Percentiles rank a stretch among this genome's conserved stretches.
Evolutionary conservation across 1,140 invertebrate genomes (phyloP).

Genomic region (Colletes gigas): DNA sequence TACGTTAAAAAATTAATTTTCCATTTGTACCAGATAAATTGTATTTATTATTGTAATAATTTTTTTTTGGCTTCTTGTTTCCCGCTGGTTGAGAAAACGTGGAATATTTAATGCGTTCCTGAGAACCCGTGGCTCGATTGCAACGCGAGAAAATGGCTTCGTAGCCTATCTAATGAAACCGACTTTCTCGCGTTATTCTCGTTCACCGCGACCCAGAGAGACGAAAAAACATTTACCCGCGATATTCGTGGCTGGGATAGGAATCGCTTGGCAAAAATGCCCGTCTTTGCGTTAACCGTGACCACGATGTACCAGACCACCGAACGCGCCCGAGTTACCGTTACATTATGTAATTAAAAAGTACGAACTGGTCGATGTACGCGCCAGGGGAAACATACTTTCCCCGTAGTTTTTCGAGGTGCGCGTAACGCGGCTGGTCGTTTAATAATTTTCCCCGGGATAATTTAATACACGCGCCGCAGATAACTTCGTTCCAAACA

Average conservation of each 20-base stretch:
- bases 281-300: conserved; percentile 33
- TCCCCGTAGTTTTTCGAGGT: neutral
- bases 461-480: conserved; percentile 14
- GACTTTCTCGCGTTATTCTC: neutral
- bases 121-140: too few relatives aligned
- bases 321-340: neutral
- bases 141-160: neutral
- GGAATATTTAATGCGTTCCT: conserved; percentile 18
- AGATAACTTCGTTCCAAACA: neutral
- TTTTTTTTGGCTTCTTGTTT: neutral
- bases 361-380: conserved; percentile 16
- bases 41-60: too few relatives aligned
- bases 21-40: too few relatives aligned
- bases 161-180: conserved; percentile 28
- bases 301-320: neutral
- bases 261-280: neutral
- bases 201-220: neutral
- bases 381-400: conserved; percentile 25
- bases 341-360: conserved; percentile 46
- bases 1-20: too few relatives aligned
- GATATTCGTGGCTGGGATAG: neutral
- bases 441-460: conserved; percentile 22
- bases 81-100: too few relatives aligned
- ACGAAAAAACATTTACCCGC: neutral
- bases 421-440: neutral